Evolutionary conservation across 2,797 vertebrate species (phyloP), one percentile per base, ranked within the genome.

Genomic region (Enteromius radiatus): DNA sequence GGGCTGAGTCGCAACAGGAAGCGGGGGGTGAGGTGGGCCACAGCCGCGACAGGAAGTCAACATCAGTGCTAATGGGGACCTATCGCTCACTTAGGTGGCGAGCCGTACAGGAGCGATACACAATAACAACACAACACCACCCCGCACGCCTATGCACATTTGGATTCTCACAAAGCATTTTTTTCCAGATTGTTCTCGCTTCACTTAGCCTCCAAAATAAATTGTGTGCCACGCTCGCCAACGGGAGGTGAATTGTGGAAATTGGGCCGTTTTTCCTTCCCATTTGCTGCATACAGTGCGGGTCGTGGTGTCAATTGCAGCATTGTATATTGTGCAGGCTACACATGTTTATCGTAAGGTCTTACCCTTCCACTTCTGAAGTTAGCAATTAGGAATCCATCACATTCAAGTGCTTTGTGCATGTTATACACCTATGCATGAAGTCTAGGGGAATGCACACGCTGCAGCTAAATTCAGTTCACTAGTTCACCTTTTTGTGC

Each of bases 1-100:
- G 75, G 74, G 81, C 33, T 81, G 17, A 31, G 70, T 81, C 73
- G 76, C 86, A 69, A 83, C 73, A 83, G 86, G 86, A 85, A 85
- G 86, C 75, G 67, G 61, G 76, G 59, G 86, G 76, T 67, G 76
- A 71, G 68, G 78, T 56, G 67, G 76, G 76, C 67, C 78, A 59
- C 76, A 82, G 33, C 19, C 33, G 5, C 52, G 21, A 83, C 77
- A 76, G 82, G 81, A 85, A 81, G 81, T 85, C 69, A 84, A 63
- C 86, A 70, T 67, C 65, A 47, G 74, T 15, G 33, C 80, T 80
- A 81, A 79, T 71, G 61, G 56, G 54, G 84, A 77, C 68, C 33
- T 61, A 75, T 61, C 33, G 17, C 15, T 73, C 77, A 38, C 79
- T 45, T 80, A 56, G 5, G 15, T n/a, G 65, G 38, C 23, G 36